Evolutionary conservation across 2,888 invertebrate species (phyloP).

Genomic region (Incurvaria masculella): DNA sequence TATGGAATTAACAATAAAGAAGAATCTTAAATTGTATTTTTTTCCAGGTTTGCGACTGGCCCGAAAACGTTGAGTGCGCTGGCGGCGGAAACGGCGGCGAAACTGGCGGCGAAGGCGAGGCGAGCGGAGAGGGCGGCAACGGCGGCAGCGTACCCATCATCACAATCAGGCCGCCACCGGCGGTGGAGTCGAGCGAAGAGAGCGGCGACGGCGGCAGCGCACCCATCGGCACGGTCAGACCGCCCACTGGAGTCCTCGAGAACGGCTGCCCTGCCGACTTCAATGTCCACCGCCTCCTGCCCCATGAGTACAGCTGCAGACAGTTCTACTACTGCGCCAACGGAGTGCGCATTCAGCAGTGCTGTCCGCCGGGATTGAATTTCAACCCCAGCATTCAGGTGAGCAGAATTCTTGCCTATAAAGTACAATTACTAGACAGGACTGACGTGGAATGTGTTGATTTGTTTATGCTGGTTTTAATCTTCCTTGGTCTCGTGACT

Average conservation of each 20-base stretch:
- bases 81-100: too few species aligned
- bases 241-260: slow-evolving; percentile 12
- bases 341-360: slow-evolving; percentile 22
- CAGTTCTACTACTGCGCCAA: slow-evolving; percentile 29
- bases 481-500: too few species aligned
- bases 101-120: too few species aligned
- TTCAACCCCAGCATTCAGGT: slow-evolving; percentile 27
- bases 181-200: neutral
- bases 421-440: too few species aligned
- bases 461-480: too few species aligned
- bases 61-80: neutral
- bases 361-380: slow-evolving; percentile 23
- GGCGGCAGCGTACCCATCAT: neutral
- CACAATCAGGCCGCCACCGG: neutral
- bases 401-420: too few species aligned
- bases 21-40: too few species aligned
- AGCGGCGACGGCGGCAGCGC: neutral
- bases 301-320: slow-evolving; percentile 27
- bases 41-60: slow-evolving; percentile 5
- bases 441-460: too few species aligned
- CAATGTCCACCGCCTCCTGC: slow-evolving; percentile 20
- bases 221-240: too few species aligned
- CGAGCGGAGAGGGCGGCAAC: too few species aligned
- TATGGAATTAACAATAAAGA: too few species aligned
- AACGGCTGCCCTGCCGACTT: slow-evolving; percentile 27